Base-by-base conservation (phyloP, 2,113 vertebrate species). In the Atractosteus spatula region DNA sequence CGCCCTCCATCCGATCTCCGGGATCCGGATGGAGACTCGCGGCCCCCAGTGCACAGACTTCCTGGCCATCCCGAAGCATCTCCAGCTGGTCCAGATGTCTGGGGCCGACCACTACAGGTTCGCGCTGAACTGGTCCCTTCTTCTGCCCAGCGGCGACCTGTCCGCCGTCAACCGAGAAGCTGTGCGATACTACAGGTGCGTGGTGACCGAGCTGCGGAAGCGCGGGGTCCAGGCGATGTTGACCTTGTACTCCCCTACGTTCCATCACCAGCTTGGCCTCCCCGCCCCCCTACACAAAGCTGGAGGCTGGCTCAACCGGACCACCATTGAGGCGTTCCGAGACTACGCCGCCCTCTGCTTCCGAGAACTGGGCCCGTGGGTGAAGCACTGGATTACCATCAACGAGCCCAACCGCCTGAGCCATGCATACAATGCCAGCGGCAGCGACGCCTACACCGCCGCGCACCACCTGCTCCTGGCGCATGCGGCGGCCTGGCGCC, bases 331-430 rank as follows among this genome's bases (percentile, higher is more conserved):
- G 0, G 94, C 95, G 57, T 99, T 99, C 79, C 88, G 73, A 74
- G 84, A 90, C 54, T 99, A 98, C 0, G 94, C 95, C 0, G 84
- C 81, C 3, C 85, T 97, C 12, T 99, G 97, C 77, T 99, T 94
- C 79, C 83, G n/a, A 68, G 93, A 95, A 79, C 85, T 99, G 3
- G 96, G 96, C 0, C 79, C 91, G 72, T 84, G 93, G 84, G 96
- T 97, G 42, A 88, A 84, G 65, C 87, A 94, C 4, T 99, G 97
- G 97, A 94, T 99, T 85, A 99, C 97, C 45, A 88, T 99, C 70
- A 98, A 98, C 0, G 96, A 99, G 80, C 97, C 96, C 0, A 99
- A 98, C 79, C 89, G 92, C 43, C 80, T 98, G 8, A 86, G 87
- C 0, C 91, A 95, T 7, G 47, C 84, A 59, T 95, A 96, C 79